These are phyloP conservation scores for Acanthisitta chloris DNA, from an alignment of 2,113 vertebrate genomes.

Conservation along the genomic window DNA sequence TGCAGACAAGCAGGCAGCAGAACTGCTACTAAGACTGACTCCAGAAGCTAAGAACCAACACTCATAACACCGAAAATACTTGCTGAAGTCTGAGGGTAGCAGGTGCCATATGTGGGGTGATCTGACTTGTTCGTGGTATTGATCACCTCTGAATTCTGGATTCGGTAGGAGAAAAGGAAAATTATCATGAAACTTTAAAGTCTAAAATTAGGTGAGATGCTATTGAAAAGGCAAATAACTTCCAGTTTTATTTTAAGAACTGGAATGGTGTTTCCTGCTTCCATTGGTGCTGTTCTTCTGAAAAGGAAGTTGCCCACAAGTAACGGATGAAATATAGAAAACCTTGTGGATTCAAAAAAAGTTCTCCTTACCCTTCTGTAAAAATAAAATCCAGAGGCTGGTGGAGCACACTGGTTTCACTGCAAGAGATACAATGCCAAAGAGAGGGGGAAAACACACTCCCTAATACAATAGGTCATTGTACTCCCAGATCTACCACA, in stretches of 20 bases:
- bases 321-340: slow-evolving; percentile 41
- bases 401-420: slow-evolving; percentile 47
- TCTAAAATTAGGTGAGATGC: not conserved
- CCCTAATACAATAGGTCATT: slow-evolving; percentile 66
- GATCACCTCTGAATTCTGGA: not conserved
- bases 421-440: slow-evolving; percentile 41
- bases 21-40: not conserved
- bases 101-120: not conserved
- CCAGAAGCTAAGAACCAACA: not conserved
- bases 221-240: slow-evolving; percentile 24
- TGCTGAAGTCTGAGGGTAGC: not conserved
- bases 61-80: not conserved
- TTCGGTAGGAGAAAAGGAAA: not conserved
- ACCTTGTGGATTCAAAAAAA: slow-evolving; percentile 9
- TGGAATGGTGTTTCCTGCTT: slow-evolving; percentile 36
- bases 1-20: slow-evolving; percentile 42
- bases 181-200: not conserved
- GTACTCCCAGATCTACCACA: slow-evolving; percentile 65
- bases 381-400: slow-evolving; percentile 35
- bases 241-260: slow-evolving; percentile 25
- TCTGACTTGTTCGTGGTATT: not conserved
- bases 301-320: slow-evolving; percentile 41
- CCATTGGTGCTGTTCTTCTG: not conserved
- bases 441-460: not conserved
- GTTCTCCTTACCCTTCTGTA: slow-evolving; percentile 8